Percentiles rank a stretch among this genome's conserved stretches.
Conservation (phyloP, 2,797 vertebrate genomes). For the Neosilurus hyrtlii region DNA sequence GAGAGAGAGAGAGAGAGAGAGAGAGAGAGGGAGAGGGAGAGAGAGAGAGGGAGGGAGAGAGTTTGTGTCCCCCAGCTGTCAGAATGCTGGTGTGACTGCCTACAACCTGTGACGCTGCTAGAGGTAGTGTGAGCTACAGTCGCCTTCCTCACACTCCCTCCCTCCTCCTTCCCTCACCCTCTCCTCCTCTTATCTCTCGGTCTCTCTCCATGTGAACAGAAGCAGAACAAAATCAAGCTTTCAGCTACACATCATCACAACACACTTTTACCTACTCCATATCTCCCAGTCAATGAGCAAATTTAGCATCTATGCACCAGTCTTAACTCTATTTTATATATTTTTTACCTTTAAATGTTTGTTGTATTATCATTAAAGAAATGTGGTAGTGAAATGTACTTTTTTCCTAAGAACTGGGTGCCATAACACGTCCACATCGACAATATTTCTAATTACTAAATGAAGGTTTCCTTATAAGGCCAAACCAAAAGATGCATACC, state of each 20-base stretch:
- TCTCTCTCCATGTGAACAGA: not conserved
- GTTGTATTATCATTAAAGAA: too few species aligned
- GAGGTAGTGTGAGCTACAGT: conserved; percentile 61
- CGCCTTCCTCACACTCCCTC: conserved; percentile 28
- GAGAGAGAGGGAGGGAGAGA: not conserved
- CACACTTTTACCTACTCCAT: not conserved
- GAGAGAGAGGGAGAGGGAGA: too few species aligned
- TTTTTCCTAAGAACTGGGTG: too few species aligned
- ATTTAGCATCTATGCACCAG: not conserved
- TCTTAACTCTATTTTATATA: not conserved
- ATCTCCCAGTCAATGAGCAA: not conserved
- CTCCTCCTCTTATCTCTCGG: not conserved
- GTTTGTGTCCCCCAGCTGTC: conserved; percentile 19
- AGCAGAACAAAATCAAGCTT: not conserved
- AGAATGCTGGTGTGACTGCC: conserved; percentile 47
- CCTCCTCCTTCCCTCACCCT: conserved; percentile 23
- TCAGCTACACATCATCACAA: not conserved
- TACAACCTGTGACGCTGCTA: conserved; percentile 58
- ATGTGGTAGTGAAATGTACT: too few species aligned
- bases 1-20: too few species aligned
- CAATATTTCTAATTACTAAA: too few species aligned
- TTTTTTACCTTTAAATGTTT: too few species aligned
- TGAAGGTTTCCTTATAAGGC: too few species aligned
- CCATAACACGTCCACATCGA: too few species aligned
- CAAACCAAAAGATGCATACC: too few species aligned